Evolutionary conservation across 2,888 invertebrate genomes (phyloP).

Genomic region (Drosophila borealis): DNA sequence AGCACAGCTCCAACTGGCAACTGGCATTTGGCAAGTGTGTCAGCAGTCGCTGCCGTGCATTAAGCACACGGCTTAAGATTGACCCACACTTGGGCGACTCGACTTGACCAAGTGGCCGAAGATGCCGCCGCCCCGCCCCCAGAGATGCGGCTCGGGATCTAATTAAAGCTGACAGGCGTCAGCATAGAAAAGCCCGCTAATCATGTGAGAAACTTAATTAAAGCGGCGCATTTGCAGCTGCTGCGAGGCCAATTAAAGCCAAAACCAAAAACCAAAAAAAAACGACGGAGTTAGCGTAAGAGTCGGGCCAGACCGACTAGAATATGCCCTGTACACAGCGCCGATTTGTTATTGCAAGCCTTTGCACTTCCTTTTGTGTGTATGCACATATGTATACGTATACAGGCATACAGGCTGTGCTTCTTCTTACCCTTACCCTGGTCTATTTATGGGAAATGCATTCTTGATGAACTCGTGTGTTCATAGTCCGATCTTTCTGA

Average conservation of each 20-base stretch:
- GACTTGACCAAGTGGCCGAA: slow-evolving; percentile 31
- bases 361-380: no score
- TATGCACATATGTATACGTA: no score
- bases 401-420: no score
- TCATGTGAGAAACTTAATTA: slow-evolving; percentile 43
- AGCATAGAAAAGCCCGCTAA: slow-evolving; percentile 45
- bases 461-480: no score
- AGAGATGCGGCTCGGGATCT: slow-evolving; percentile 13
- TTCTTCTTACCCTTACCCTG: no score
- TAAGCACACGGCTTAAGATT: slow-evolving; percentile 71
- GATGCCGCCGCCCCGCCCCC: slow-evolving; percentile 1
- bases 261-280: slow-evolving; percentile 9
- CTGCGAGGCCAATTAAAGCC: slow-evolving; percentile 40
- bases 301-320: no score
- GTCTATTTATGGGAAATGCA: no score
- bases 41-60: slow-evolving; percentile 51
- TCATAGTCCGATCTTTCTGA: no score
- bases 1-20: slow-evolving; percentile 26
- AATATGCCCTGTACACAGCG: no score
- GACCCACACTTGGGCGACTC: slow-evolving; percentile 49
- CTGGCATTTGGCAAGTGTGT: slow-evolving; percentile 44
- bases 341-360: no score
- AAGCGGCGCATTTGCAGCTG: slow-evolving; percentile 30
- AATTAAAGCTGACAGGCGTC: slow-evolving; percentile 69
- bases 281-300: no score